Percentiles rank a stretch among this genome's conserved stretches.
phyloP scores from a whole-genome alignment of 2,113 vertebrate species.

The Fregata magnificens region DNA sequence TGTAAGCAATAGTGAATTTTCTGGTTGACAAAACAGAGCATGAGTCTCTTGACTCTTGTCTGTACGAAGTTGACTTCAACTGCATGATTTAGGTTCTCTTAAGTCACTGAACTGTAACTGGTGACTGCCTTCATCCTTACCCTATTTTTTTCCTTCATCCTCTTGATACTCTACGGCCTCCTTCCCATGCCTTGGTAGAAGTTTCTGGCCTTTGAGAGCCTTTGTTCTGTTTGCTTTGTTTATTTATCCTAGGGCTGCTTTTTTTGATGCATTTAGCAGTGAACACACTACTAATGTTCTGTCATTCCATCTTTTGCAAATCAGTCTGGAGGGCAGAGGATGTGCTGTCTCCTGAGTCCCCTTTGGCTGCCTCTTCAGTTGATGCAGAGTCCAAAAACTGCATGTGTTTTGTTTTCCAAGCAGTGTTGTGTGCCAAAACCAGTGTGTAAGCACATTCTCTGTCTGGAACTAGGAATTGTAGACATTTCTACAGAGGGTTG shows the following conservation, averaged over 20 bases:
- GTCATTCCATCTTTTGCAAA: constrained; percentile 10
- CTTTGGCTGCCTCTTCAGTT: constrained; percentile 35
- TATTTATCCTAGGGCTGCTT: constrained; percentile 36
- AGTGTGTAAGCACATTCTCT: constrained; percentile 54
- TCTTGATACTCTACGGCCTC: neutral
- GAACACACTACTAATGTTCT: neutral
- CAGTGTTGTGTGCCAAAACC: constrained; percentile 1
- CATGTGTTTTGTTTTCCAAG: constrained; percentile 43
- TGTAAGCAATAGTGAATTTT: neutral
- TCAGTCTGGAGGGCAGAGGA: constrained; percentile 54
- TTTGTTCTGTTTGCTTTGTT: constrained; percentile 33
- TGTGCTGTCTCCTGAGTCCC: constrained; percentile 35
- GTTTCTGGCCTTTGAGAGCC: neutral
- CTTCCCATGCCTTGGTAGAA: neutral
- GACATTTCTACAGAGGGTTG: neutral
- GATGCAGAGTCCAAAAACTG: constrained; percentile 49
- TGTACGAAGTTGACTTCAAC: neutral
- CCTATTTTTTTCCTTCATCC: neutral
- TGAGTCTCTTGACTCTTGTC: neutral
- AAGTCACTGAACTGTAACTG: neutral
- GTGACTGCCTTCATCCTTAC: neutral
- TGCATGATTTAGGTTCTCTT: neutral
- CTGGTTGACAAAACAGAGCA: neutral
- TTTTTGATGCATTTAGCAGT: neutral
- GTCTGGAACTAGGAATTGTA: constrained; percentile 41